These are phyloP conservation scores for Operophtera brumata DNA, from an alignment of 2,888 invertebrate genomes.

Conservation along the genomic window DNA sequence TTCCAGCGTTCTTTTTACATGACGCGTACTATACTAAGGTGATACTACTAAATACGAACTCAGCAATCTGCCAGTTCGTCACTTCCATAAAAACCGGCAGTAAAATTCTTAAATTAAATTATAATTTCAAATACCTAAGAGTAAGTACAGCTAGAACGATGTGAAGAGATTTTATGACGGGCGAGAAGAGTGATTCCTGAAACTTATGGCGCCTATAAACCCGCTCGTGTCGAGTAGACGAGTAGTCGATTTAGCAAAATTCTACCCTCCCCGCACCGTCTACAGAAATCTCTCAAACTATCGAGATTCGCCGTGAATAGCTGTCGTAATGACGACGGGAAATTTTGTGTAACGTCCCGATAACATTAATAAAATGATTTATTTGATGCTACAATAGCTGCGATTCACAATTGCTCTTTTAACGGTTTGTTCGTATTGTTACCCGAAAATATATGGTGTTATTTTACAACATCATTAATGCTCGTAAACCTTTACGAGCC, in stretches of 20 bases:
- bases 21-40: no score
- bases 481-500: slow-evolving; percentile 15
- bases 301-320: slow-evolving; percentile 66
- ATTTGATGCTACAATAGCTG: slow-evolving; percentile 46
- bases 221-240: slow-evolving; percentile 64
- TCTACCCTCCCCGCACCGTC: slow-evolving; percentile 46
- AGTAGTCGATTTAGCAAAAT: slow-evolving; percentile 60
- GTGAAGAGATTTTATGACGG: slow-evolving; percentile 70
- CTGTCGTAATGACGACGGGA: slow-evolving; percentile 59
- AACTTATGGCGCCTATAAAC: slow-evolving; percentile 74
- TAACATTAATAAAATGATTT: slow-evolving; percentile 59
- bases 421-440: slow-evolving; percentile 28
- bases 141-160: slow-evolving; percentile 38
- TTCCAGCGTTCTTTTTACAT: no score
- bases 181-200: slow-evolving; percentile 61
- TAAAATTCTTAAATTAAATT: slow-evolving; percentile 43
- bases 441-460: slow-evolving; percentile 21
- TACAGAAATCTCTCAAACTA: slow-evolving; percentile 68
- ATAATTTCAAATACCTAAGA: slow-evolving; percentile 31
- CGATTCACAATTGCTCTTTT: slow-evolving; percentile 26
- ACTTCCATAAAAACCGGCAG: slow-evolving; percentile 14
- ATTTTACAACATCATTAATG: slow-evolving; percentile 24
- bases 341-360: slow-evolving; percentile 55
- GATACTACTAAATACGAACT: slow-evolving; percentile 30
- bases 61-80: slow-evolving; percentile 14